phyloP scores from a whole-genome alignment of 2,797 vertebrate species.

The Coilia nasus region DNA sequence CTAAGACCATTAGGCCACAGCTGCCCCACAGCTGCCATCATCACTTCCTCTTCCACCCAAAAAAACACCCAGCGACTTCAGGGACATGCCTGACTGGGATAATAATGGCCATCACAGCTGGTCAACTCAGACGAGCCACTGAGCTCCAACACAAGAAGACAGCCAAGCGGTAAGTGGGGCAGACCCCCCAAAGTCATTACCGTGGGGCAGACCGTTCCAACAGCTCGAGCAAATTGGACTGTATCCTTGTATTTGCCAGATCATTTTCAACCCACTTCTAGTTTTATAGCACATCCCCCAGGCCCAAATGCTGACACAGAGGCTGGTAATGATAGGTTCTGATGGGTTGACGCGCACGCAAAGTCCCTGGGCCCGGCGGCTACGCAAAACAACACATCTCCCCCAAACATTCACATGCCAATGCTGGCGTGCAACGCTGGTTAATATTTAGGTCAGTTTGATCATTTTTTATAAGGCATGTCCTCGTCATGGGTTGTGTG shows the following conservation, averaged over 20 bases:
- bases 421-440: not conserved
- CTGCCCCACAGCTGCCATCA: no score
- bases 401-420: not conserved
- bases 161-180: not conserved
- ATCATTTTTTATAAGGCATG: slow-evolving; percentile 10
- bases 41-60: not conserved
- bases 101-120: not conserved
- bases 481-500: slow-evolving; percentile 18
- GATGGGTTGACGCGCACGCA: not conserved
- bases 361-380: not conserved
- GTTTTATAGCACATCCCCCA: not conserved
- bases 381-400: slow-evolving; percentile 1
- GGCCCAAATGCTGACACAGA: slow-evolving; percentile 24
- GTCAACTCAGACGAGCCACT: not conserved
- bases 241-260: not conserved
- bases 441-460: slow-evolving; percentile 10
- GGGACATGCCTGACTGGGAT: not conserved
- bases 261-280: slow-evolving; percentile 12
- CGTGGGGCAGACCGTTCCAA: not conserved
- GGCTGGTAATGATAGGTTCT: slow-evolving; percentile 10
- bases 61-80: not conserved
- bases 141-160: not conserved
- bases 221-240: not conserved
- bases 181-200: not conserved
- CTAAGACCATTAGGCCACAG: no score